Evolutionary conservation across 23 tunicate species (phyloP).

Genomic region (Ascidia mentula): DNA sequence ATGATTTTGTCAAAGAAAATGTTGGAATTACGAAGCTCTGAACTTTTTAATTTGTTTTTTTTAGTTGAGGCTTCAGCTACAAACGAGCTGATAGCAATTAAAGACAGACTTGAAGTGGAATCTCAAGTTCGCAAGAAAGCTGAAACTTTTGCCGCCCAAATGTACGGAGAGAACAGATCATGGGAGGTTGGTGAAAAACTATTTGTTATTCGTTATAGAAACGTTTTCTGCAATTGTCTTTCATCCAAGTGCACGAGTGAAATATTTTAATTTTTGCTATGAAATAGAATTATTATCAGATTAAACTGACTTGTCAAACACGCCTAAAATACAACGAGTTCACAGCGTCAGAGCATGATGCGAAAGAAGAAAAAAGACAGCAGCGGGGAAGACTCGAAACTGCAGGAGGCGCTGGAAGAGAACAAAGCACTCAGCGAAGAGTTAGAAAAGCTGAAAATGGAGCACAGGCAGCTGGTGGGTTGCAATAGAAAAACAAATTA

Average conservation of each 20-base stretch:
- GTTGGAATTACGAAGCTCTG: too few relatives aligned
- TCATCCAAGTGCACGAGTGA: too few relatives aligned
- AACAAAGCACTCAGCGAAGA: slow-evolving; percentile 37
- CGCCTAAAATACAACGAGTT: neutral
- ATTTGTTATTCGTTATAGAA: too few relatives aligned
- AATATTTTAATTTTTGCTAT: too few relatives aligned
- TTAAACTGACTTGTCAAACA: too few relatives aligned
- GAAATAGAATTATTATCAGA: too few relatives aligned
- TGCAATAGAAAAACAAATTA: too few relatives aligned
- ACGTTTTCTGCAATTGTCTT: too few relatives aligned
- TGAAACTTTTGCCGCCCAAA: slow-evolving; percentile 64
- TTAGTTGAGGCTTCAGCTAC: slow-evolving; percentile 38
- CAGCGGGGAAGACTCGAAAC: neutral
- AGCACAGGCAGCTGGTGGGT: slow-evolving; percentile 45
- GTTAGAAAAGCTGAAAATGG: slow-evolving; percentile 55
- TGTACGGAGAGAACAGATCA: slow-evolving; percentile 71
- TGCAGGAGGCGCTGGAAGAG: slow-evolving; percentile 58
- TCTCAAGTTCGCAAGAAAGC: slow-evolving; percentile 63
- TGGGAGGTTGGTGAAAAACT: slow-evolving; percentile 61
- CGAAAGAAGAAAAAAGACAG: neutral
- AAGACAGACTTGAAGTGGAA: slow-evolving; percentile 44
- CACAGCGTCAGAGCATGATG: slow-evolving; percentile 45
- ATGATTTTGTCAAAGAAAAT: neutral
- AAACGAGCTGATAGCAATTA: slow-evolving; percentile 28
- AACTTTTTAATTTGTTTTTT: too few relatives aligned